A percentile compares a stretch with the other conserved stretches of the same genome.
phyloP scores from a whole-genome alignment of 2,113 vertebrate species.

The Porphyrio hochstetteri region DNA sequence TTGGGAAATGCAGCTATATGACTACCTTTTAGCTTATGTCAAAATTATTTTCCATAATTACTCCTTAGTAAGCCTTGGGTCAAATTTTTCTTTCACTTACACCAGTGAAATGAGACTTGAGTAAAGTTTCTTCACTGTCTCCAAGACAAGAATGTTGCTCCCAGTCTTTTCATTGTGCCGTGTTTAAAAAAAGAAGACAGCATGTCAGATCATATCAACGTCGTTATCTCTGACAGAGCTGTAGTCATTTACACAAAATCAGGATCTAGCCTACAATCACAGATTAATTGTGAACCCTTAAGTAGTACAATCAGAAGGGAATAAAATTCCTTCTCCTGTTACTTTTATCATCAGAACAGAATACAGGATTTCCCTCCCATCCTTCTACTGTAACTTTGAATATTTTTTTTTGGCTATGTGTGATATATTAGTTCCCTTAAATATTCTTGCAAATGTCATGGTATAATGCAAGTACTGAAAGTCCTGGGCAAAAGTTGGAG shows the following conservation, averaged over 20 bases:
- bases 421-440: not conserved
- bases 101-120: not conserved
- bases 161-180: constrained; percentile 1
- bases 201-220: not conserved
- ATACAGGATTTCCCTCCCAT: not conserved
- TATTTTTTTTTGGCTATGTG: not conserved
- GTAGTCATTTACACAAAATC: not conserved
- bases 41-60: constrained; percentile 47
- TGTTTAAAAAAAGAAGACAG: constrained; percentile 21
- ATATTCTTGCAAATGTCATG: constrained; percentile 14
- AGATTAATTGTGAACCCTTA: constrained; percentile 22
- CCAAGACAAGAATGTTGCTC: constrained; percentile 24
- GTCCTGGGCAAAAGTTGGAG: not conserved
- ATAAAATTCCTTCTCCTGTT: not conserved
- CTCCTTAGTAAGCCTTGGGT: constrained; percentile 8
- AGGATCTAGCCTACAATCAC: not conserved
- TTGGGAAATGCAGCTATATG: not conserved
- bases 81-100: constrained; percentile 34
- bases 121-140: not conserved
- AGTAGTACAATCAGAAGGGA: not conserved
- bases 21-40: not conserved
- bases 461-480: not conserved
- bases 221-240: not conserved
- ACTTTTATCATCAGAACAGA: not conserved
- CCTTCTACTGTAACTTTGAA: not conserved